phyloP scores from a whole-genome alignment of 2,888 invertebrate genomes.

The Drosophila nr. fundita region DNA sequence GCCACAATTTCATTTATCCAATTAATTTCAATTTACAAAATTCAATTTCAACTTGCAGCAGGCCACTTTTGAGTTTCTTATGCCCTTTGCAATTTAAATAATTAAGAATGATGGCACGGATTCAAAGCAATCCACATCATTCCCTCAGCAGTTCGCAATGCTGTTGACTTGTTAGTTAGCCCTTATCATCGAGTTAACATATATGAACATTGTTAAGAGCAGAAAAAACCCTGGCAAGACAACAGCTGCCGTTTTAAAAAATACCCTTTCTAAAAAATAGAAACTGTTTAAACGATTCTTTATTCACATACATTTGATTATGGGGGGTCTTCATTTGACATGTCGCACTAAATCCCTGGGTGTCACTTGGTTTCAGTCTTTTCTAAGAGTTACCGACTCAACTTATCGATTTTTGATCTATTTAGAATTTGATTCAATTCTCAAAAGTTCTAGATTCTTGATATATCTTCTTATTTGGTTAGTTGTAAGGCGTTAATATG shows the following conservation, averaged over 20 bases:
- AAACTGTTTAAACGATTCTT: not conserved
- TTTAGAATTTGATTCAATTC: not conserved
- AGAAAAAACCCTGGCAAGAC: not conserved
- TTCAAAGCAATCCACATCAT: conserved; percentile 7
- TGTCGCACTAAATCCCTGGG: not conserved
- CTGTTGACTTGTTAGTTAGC: conserved; percentile 49
- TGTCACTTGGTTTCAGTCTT: not conserved
- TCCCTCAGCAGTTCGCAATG: conserved; percentile 12
- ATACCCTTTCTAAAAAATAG: no score
- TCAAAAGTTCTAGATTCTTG: not conserved
- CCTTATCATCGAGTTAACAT: conserved; percentile 16
- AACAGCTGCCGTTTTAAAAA: no score
- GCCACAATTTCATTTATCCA: conserved; percentile 48
- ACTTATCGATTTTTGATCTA: not conserved
- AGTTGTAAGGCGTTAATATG: not conserved
- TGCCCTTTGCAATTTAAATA: conserved; percentile 22
- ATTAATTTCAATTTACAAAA: conserved; percentile 54
- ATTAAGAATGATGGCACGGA: conserved; percentile 15
- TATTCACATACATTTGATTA: not conserved
- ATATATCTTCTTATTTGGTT: not conserved
- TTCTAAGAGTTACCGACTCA: not conserved
- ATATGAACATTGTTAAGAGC: conserved; percentile 9
- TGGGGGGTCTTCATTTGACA: conserved; percentile 4
- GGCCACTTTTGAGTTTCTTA: not conserved
- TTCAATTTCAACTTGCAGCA: conserved; percentile 12